Conservation (phyloP, 2,113 vertebrate species). For the Nibea albiflora region DNA sequence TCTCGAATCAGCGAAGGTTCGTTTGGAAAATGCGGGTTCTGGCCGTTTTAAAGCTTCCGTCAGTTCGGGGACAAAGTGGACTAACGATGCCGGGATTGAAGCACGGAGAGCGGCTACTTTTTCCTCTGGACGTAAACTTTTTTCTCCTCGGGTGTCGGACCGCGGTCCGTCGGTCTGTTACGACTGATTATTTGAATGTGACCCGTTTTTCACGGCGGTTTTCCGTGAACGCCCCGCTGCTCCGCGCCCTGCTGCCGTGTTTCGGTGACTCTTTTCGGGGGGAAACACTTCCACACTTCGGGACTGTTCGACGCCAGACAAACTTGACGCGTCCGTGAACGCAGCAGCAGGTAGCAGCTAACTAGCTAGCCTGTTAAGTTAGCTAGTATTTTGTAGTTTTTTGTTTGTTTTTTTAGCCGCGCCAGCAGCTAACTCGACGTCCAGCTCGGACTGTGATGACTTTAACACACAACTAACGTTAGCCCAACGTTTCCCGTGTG, state of each 20-base stretch:
- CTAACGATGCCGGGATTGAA: slow-evolving; percentile 26
- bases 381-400: slow-evolving; percentile 39
- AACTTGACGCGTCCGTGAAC: slow-evolving; percentile 62
- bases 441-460: background rate
- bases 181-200: background rate
- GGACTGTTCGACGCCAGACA: slow-evolving; percentile 55
- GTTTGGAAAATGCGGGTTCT: slow-evolving; percentile 41
- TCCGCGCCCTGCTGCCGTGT: too few species aligned
- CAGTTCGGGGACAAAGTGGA: slow-evolving; percentile 27
- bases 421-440: accelerated
- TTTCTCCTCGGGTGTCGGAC: background rate
- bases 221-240: accelerated
- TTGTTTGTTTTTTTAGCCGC: background rate
- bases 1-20: slow-evolving; percentile 32
- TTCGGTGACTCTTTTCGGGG: slow-evolving; percentile 4
- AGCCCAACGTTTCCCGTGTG: background rate
- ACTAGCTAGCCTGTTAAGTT: slow-evolving; percentile 63
- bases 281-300: slow-evolving; percentile 43
- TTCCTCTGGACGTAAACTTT: slow-evolving; percentile 59
- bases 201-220: too few species aligned
- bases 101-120: slow-evolving; percentile 30
- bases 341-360: slow-evolving; percentile 50
- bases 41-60: background rate
- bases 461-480: background rate
- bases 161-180: background rate